Evolutionary conservation across 1,140 invertebrate species (phyloP), one percentile per base, ranked within the genome.

Genomic region (Caerostris extrusa): DNA sequence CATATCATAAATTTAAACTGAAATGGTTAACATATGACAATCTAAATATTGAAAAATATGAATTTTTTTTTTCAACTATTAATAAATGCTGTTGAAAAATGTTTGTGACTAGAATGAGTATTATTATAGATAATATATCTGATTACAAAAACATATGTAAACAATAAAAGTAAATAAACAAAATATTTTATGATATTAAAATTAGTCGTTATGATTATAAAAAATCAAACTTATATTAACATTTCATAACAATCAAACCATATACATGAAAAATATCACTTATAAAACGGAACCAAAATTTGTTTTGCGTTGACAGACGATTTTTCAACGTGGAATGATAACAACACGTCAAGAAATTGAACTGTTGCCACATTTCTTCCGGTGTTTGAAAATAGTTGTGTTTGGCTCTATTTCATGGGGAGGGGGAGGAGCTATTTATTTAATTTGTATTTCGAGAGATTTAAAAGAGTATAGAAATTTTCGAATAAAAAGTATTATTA

Each of bases 291-390:
- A 77, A 77, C 71, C 14, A 77, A 7, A 12, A 77, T 58, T 61
- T 93, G 87, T 93, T 71, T 77, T 77, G 61, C 83, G 83, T 93
- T 93, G 91, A 93, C 91, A 93, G 91, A 93, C 91, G 91, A 92
- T 12, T 67, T 67, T 87, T 87, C 82, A 93, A 93, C 91, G 91
- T 93, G 91, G 91, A 93, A n/a, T 87, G 60, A 64, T 57, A 93
- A 87, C 82, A 93, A 93, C 91, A 93, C 91, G 91, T 93, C 91
- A 93, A 64, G 50, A 85, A 12, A 83, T 77, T 14, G 53, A 55
- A 67, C 64, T 50, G 67, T 93, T 93, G 91, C 91, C 91, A 86
- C 50, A 10, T 55, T n/a, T 57, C 17, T 57, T 83, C 55, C 5
- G 12, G 34, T 12, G 53, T 77, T 7, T 14, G 3, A 77, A 77